Evolutionary conservation across 2,113 vertebrate genomes (phyloP).

Genomic region (Megaceryle torquata): DNA sequence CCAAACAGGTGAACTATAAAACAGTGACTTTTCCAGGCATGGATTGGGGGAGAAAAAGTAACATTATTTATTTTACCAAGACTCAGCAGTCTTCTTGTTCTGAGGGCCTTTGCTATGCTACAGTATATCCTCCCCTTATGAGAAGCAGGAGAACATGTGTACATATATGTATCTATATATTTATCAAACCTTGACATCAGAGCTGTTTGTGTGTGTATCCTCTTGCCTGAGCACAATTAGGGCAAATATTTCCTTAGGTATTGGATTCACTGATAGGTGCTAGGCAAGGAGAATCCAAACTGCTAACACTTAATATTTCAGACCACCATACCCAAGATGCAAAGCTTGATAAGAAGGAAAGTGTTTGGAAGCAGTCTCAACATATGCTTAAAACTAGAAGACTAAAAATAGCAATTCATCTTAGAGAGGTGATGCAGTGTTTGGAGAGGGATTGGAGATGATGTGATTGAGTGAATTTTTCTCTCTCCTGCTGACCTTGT

Average conservation of each 20-base stretch:
- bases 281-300: accelerated
- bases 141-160: not conserved
- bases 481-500: not conserved
- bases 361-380: not conserved
- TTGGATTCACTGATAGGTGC: not conserved
- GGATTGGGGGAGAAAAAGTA: not conserved
- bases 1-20: not conserved
- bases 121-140: not conserved
- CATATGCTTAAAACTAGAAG: not conserved
- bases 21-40: not conserved
- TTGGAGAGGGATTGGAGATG: not conserved
- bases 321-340: not conserved
- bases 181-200: not conserved
- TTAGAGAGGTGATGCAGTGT: not conserved
- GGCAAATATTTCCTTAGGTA: not conserved
- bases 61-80: not conserved
- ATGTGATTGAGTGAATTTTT: not conserved
- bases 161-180: not conserved
- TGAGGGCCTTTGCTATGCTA: not conserved
- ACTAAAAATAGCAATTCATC: conserved; percentile 11
- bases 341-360: not conserved
- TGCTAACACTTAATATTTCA: not conserved
- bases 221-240: not conserved
- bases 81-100: not conserved
- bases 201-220: not conserved